Percentiles rank a stretch among this genome's conserved stretches.
Conservation (phyloP, 2,888 invertebrate genomes). For the Synergus laeviventris region DNA sequence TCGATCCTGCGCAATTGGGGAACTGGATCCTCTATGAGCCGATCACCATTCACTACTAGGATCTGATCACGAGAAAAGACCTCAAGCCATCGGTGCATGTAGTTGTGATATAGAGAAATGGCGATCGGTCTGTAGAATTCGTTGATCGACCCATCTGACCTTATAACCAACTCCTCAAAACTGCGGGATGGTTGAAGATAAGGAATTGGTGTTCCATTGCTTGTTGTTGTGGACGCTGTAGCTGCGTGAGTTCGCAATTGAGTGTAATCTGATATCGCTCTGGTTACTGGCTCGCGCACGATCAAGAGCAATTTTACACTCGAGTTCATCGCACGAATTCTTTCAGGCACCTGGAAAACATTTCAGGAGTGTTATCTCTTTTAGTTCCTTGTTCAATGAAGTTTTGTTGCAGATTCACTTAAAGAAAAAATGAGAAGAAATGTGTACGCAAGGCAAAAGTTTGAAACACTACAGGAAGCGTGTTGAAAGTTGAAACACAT, state of each 20-base stretch:
- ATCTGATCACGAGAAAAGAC: conserved; percentile 94
- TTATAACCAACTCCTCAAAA: conserved; percentile 89
- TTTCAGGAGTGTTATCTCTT: neutral
- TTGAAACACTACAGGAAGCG: too few species aligned
- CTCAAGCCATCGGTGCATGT: conserved; percentile 93
- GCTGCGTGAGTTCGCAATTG: conserved; percentile 92
- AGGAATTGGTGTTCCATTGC: conserved; percentile 69
- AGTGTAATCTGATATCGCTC: conserved; percentile 97
- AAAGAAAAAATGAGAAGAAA: too few species aligned
- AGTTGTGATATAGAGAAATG: conserved; percentile 94
- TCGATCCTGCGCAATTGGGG: conserved; percentile 92
- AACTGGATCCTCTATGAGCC: conserved; percentile 92
- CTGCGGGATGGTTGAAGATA: conserved; percentile 73
- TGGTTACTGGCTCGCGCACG: conserved; percentile 95
- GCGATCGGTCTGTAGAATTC: conserved; percentile 89
- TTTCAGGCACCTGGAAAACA: conserved; percentile 86
- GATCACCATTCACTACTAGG: conserved; percentile 95
- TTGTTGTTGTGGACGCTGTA: conserved; percentile 80
- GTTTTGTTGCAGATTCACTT: too few species aligned
- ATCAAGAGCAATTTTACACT: conserved; percentile 94
- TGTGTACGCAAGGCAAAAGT: too few species aligned
- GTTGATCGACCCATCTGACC: conserved; percentile 89
- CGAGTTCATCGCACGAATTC: conserved; percentile 95
- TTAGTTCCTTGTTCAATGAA: neutral
- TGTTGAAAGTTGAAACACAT: too few species aligned